These are phyloP conservation scores for Apotomis capreana DNA, from an alignment of 2,888 invertebrate genomes.

Conservation along the genomic window DNA sequence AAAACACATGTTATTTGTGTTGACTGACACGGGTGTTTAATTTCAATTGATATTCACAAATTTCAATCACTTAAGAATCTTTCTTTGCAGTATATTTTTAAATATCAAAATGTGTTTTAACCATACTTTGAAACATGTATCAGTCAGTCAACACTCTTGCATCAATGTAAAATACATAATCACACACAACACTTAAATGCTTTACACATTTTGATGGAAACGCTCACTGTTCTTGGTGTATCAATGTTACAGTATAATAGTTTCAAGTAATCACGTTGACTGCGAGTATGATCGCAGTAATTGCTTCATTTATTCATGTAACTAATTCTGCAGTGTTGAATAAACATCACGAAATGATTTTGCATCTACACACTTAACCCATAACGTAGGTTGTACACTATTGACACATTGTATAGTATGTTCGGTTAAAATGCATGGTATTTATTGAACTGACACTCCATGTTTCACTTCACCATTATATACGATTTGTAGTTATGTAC, in stretches of 20 bases:
- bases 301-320: constrained; percentile 32
- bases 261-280: constrained; percentile 21
- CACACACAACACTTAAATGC: constrained; percentile 70
- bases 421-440: constrained; percentile 31
- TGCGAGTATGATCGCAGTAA: constrained; percentile 16
- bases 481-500: constrained; percentile 54
- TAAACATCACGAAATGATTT: constrained; percentile 20
- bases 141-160: constrained; percentile 76
- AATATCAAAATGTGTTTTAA: constrained; percentile 28
- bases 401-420: constrained; percentile 3
- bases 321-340: constrained; percentile 18
- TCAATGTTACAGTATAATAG: constrained; percentile 47
- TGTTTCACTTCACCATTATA: constrained; percentile 49
- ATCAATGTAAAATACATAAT: constrained; percentile 65
- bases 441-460: constrained; percentile 39
- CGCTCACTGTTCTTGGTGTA: constrained; percentile 64
- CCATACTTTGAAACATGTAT: constrained; percentile 25
- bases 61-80: constrained; percentile 37
- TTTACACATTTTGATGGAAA: constrained; percentile 61
- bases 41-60: constrained; percentile 32
- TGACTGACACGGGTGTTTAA: constrained; percentile 67
- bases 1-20: constrained; percentile 71
- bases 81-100: constrained; percentile 32
- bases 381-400: constrained; percentile 21
- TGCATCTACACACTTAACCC: constrained; percentile 10